phyloP scores from a whole-genome alignment of 2,797 vertebrate genomes.

The Argyrosomus regius region DNA sequence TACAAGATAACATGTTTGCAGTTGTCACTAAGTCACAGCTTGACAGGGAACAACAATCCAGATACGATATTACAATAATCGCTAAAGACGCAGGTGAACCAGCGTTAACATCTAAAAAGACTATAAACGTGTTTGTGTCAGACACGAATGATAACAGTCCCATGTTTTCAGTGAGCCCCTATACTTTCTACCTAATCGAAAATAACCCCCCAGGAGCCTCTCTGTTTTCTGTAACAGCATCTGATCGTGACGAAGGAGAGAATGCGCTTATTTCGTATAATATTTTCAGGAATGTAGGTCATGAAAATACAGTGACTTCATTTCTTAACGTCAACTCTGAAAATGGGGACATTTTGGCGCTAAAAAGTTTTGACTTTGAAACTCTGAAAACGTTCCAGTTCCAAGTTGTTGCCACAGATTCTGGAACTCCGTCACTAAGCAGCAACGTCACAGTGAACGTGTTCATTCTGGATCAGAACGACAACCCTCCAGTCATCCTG shows the following conservation, averaged over 20 bases:
- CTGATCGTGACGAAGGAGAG: slow-evolving; percentile 43
- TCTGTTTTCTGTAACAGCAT: slow-evolving; percentile 72
- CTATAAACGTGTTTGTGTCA: slow-evolving; percentile 68
- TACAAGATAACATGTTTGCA: slow-evolving; percentile 76
- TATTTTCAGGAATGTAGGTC: slow-evolving; percentile 28
- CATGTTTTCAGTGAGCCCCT: slow-evolving; percentile 60
- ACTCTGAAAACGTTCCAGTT: slow-evolving; percentile 41
- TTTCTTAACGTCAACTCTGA: slow-evolving; percentile 62
- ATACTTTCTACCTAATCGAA: slow-evolving; percentile 77
- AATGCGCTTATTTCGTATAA: slow-evolving; percentile 72
- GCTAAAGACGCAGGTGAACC: slow-evolving; percentile 80
- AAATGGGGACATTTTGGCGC: slow-evolving; percentile 27
- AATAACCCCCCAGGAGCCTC: slow-evolving; percentile 66
- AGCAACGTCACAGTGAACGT: slow-evolving; percentile 73
- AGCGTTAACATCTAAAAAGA: slow-evolving; percentile 70
- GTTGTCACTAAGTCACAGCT: slow-evolving; percentile 72
- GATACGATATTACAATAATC: slow-evolving; percentile 76
- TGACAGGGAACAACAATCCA: slow-evolving; percentile 77
- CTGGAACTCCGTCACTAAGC: slow-evolving; percentile 41
- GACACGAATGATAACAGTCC: slow-evolving; percentile 83
- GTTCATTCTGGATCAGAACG: slow-evolving; percentile 74
- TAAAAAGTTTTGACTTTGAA: slow-evolving; percentile 67
- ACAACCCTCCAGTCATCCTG: slow-evolving; percentile 60
- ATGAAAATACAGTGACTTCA: slow-evolving; percentile 27
- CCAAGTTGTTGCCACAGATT: too few species aligned